These are phyloP conservation scores for Sialia sialis DNA, from an alignment of 2,113 vertebrate species.

Conservation along the genomic window DNA sequence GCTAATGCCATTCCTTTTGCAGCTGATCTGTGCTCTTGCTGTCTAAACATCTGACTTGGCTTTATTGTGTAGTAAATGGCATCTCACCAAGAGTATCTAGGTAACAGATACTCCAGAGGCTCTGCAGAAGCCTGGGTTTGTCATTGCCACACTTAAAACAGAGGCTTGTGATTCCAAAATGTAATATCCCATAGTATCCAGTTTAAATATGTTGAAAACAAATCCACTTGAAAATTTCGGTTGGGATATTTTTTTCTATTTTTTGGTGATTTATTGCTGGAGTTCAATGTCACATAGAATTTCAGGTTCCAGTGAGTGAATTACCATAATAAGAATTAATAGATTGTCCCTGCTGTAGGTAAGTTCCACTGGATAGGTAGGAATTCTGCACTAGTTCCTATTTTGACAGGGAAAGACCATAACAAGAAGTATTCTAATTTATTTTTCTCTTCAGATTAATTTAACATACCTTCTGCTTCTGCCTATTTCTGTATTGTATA, in stretches of 20 bases:
- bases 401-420: background rate
- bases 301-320: background rate
- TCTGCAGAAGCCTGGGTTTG: background rate
- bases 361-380: background rate
- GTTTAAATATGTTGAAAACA: background rate
- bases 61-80: background rate
- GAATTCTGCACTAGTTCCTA: background rate
- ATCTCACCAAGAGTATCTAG: background rate
- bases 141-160: background rate
- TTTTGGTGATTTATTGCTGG: background rate
- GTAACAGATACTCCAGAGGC: background rate
- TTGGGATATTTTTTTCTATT: background rate
- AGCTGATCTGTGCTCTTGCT: background rate
- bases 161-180: background rate
- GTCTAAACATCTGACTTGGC: background rate
- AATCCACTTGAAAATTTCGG: background rate
- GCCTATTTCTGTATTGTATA: background rate
- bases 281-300: background rate
- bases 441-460: background rate
- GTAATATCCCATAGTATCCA: background rate
- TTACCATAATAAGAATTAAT: background rate
- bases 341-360: background rate
- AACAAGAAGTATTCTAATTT: background rate
- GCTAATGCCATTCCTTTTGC: background rate
- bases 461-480: background rate